These are phyloP conservation scores for Ennomos quercinarius DNA, from an alignment of 2,888 invertebrate genomes.

Conservation along the genomic window DNA sequence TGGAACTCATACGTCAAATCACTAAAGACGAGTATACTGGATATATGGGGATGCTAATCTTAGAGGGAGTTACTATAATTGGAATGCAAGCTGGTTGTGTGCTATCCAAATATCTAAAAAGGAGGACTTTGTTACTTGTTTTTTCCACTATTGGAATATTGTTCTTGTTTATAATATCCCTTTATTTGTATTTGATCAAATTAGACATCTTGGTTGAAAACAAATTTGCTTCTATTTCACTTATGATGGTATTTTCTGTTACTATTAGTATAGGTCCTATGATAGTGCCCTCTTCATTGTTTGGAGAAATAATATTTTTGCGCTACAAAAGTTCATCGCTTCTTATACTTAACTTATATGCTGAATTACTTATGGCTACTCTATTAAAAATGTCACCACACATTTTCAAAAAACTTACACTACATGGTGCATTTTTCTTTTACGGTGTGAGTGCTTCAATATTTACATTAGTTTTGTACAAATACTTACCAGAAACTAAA, in stretches of 20 bases:
- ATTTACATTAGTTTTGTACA: conserved; percentile 52
- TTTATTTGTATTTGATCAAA: conserved; percentile 60
- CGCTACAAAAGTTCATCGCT: conserved; percentile 57
- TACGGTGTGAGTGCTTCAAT: conserved; percentile 53
- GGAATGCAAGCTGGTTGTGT: conserved; percentile 65
- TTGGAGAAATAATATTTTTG: conserved; percentile 62
- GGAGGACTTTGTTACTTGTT: conserved; percentile 56
- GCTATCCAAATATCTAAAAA: conserved; percentile 54
- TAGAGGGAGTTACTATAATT: conserved; percentile 66
- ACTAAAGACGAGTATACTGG: conserved; percentile 57
- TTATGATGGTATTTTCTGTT: conserved; percentile 59
- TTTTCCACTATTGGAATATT: conserved; percentile 54
- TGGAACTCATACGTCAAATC: conserved; percentile 59
- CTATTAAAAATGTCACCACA: conserved; percentile 59
- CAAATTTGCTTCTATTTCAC: conserved; percentile 51
- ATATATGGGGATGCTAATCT: conserved; percentile 63
- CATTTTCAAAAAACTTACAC: conserved; percentile 53
- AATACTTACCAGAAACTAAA: conserved; percentile 60
- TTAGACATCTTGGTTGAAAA: conserved; percentile 51
- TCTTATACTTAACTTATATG: conserved; percentile 52
- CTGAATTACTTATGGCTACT: conserved; percentile 53
- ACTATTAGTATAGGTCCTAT: conserved; percentile 65
- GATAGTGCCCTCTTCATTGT: conserved; percentile 61
- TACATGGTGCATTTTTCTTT: conserved; percentile 61
- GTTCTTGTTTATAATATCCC: conserved; percentile 58